Evolutionary conservation across 2,888 invertebrate species (phyloP), one percentile per base, ranked within the genome.

Genomic region (Lithophane leautieri): DNA sequence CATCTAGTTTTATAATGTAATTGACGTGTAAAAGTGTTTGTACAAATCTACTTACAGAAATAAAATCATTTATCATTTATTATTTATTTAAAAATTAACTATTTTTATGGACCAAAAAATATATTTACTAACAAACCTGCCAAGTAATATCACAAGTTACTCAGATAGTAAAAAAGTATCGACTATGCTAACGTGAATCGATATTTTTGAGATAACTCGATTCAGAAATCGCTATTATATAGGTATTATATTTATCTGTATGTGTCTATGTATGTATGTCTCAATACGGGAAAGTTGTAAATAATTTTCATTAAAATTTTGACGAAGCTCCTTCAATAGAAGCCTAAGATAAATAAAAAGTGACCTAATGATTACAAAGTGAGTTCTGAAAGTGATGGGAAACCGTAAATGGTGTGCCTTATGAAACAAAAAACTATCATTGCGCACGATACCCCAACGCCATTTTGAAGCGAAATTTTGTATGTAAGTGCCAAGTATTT

Each of bases 401-500:
- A 92, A 91, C 90, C 90, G 85, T 92, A 92, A 90, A 92, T 90
- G 89, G 92, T 92, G 95, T 94, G 93, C 93, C 93, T 90, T 94
- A 94, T 94, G 94, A 96, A 96, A 95, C 96, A 95, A 96, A 96
- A 96, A 96, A 95, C 96, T 95, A 95, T 96, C 96, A 95, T 95
- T 95, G 95, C 97, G 96, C 97, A 96, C 96, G 96, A 96, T 96
- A 95, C 94, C 92, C 92, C 94, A 96, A 96, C 97, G 97, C 97
- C 97, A 97, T 97, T 97, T 97, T 97, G 97, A 97, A 96, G 96
- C 96, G 96, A 97, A 97, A 96, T 95, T 96, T 96, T 96, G 94
- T 96, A 95, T 96, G 97, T 97, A 96, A 97, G 97, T 97, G 96
- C 95, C 96, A 96, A 96, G 96, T 96, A 96, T 95, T 96, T 96